Percentiles rank a stretch among this genome's conserved stretches.
Conservation (phyloP, 2,888 invertebrate genomes). For the Oxycera nigricornis region DNA sequence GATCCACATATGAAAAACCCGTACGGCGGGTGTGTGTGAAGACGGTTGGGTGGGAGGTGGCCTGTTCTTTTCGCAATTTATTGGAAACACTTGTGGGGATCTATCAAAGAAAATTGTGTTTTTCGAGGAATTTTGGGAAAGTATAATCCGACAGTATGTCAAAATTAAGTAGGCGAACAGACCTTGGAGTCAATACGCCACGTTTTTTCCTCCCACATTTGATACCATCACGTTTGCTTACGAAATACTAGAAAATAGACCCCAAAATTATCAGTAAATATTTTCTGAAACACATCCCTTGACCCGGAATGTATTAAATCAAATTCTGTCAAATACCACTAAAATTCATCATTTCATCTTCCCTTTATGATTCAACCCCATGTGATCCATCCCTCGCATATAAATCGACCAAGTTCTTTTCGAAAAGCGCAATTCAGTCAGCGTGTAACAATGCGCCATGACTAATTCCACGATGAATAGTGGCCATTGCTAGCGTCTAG, state of each 20-base stretch:
- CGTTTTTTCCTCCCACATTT: no score
- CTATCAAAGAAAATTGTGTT: no score
- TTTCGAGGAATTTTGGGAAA: no score
- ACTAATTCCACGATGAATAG: slow-evolving; percentile 21
- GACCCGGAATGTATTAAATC: no score
- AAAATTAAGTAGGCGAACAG: no score
- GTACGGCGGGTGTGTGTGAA: neutral
- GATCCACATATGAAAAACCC: neutral
- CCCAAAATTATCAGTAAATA: neutral
- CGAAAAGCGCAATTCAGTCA: neutral
- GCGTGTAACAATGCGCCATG: slow-evolving; percentile 27
- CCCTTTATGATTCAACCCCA: neutral
- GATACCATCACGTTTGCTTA: neutral
- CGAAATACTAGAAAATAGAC: neutral
- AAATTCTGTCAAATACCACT: no score
- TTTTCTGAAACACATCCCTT: no score
- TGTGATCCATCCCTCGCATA: neutral
- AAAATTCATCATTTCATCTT: neutral
- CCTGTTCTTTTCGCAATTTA: no score
- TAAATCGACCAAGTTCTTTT: slow-evolving; percentile 14
- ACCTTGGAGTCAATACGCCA: no score
- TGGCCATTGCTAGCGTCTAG: neutral
- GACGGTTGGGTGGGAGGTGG: no score
- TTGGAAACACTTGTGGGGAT: no score
- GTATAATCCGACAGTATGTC: no score